These are phyloP conservation scores for Athene noctua DNA, from an alignment of 2,113 vertebrate genomes.

Conservation along the genomic window DNA sequence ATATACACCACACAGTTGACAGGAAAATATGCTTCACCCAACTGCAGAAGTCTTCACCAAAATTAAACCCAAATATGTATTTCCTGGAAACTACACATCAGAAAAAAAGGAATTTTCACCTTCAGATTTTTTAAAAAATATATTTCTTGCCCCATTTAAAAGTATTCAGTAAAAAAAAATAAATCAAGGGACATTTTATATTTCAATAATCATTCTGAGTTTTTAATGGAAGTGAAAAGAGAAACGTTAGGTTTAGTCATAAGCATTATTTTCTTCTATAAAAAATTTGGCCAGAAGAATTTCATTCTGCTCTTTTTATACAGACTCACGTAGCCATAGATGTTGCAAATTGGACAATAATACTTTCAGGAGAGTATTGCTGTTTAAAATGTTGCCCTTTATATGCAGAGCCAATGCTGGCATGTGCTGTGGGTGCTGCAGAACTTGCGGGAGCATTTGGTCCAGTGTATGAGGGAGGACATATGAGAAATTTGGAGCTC, in stretches of 20 bases:
- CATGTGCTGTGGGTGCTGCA: not conserved
- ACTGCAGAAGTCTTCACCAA: not conserved
- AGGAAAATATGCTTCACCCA: not conserved
- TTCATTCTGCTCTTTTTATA: not conserved
- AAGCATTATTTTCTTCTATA: not conserved
- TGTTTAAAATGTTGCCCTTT: not conserved
- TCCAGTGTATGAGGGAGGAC: rapidly evolving
- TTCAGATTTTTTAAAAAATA: not conserved
- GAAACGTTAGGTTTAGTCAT: not conserved
- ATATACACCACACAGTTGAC: not conserved
- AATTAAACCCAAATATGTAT: not conserved
- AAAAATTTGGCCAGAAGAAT: not conserved
- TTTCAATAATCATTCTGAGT: not conserved
- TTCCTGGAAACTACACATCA: not conserved
- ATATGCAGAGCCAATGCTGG: rapidly evolving
- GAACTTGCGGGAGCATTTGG: not conserved
- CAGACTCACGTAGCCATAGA: not conserved
- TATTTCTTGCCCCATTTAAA: not conserved
- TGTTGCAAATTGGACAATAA: not conserved
- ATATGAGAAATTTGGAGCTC: not conserved
- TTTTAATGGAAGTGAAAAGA: not conserved
- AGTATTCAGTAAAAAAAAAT: not conserved
- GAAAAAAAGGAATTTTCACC: not conserved
- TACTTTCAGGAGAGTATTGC: not conserved
- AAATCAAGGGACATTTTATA: not conserved